Base-by-base conservation (phyloP, 1,140 invertebrate species). In the Solen grandis region DNA sequence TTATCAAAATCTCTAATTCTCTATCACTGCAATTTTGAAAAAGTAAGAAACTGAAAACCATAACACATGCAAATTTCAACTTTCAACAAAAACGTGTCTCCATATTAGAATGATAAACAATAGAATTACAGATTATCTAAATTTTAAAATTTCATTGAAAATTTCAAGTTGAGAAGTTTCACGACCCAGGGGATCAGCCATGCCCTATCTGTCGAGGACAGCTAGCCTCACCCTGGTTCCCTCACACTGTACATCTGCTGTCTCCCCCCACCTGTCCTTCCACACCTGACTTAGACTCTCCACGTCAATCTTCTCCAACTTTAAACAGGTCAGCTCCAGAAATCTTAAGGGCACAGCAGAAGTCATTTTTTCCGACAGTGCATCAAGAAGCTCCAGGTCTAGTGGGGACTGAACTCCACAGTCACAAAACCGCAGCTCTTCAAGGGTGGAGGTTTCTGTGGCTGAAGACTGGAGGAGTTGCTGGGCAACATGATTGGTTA, bases 271-370 rank as follows among this genome's bases (percentile, higher is more conserved):
- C 31, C 41, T 63, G 13, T 80, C 77, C 22, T 46, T 52, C 77
- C 77, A 80, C 16, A 80, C 31, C 33, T 72, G 66, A 19, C n/a
- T 62, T 35, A 80, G 65, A 80, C 77, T 80, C n/a, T 80, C 77
- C 14, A 63, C 10, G 55, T 80, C 77, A 36, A 80, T 14, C 65
- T 80, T 80, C n/a, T 80, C 68, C 0, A 80, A 50, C 36, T 65
- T 80, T 16, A 35, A 52, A 36, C 77, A 80, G 5, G 77, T 70
- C 33, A 80, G 73, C 33, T 54, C 69, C 2, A 80, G 31, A 4
- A n/a, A 38, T 65, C 77, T 52, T 35, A 80, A 22, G 8, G 77
- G 77, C 29, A 65, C 35, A 50, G 14, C n/a, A 16, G 57, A 22
- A 16, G 36, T 14, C 41, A 80, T n/a, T 52, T 80, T 80, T 31